Percentiles rank a stretch among this genome's conserved stretches.
phyloP scores from a whole-genome alignment of 2,113 vertebrate species.

The Varanus salvator region DNA sequence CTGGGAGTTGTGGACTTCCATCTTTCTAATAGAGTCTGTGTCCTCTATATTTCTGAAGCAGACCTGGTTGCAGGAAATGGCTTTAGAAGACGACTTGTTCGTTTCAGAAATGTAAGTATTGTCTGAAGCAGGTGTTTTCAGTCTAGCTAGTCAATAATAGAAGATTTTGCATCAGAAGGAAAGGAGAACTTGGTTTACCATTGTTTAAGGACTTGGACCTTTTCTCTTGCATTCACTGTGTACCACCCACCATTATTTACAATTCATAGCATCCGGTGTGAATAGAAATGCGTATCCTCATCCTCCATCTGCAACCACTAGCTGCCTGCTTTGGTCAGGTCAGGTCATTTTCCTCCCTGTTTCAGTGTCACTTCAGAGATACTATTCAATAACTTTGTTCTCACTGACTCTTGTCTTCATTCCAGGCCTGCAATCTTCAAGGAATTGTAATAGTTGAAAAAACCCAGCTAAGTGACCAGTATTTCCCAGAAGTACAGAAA shows the following conservation, averaged over 20 bases:
- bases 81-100: conserved; percentile 89
- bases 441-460: conserved; percentile 88
- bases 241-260: too few species aligned
- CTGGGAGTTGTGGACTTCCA: conserved; percentile 88
- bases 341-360: background rate
- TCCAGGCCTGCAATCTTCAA: conserved; percentile 80
- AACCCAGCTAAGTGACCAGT: conserved; percentile 86
- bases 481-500: conserved; percentile 87
- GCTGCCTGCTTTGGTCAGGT: background rate
- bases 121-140: background rate
- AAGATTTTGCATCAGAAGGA: background rate
- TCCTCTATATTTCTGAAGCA: conserved; percentile 90
- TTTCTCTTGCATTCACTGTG: background rate
- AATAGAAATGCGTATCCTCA: background rate
- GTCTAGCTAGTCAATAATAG: background rate
- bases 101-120: conserved; percentile 89
- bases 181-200: background rate
- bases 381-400: background rate
- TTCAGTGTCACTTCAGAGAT: background rate
- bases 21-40: conserved; percentile 83
- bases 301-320: background rate
- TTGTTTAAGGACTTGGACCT: background rate
- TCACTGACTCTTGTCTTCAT: background rate
- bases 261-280: background rate
- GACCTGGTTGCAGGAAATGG: conserved; percentile 86